Evolutionary conservation across 2,888 invertebrate genomes (phyloP).

Genomic region (Petrolisthes manimaculis): DNA sequence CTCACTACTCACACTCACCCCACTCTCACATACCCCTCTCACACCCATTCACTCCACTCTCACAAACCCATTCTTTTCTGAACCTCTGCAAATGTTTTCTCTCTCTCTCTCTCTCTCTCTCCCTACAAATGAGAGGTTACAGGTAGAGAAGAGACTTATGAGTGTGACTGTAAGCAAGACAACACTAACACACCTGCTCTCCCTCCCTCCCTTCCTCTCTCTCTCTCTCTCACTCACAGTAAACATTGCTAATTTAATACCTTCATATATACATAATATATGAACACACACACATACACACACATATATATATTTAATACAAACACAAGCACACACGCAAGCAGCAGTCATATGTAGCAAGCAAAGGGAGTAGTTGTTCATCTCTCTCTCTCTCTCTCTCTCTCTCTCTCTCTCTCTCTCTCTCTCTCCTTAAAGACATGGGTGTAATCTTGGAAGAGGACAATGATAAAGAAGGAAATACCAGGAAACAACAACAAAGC

Average conservation of each 20-base stretch:
- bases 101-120: neutral
- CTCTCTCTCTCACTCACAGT: neutral
- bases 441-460: too few relatives aligned
- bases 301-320: too few relatives aligned
- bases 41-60: neutral
- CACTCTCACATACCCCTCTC: neutral
- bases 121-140: too few relatives aligned
- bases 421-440: neutral
- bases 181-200: too few relatives aligned
- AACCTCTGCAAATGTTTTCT: neutral
- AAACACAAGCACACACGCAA: neutral
- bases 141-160: too few relatives aligned
- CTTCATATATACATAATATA: too few relatives aligned
- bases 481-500: too few relatives aligned
- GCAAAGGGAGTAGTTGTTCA: neutral
- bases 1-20: neutral
- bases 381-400: neutral
- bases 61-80: neutral
- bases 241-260: too few relatives aligned
- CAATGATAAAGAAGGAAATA: too few relatives aligned
- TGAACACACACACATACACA: neutral
- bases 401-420: slow-evolving; percentile 1
- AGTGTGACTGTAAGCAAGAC: too few relatives aligned
- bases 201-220: neutral
- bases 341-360: too few relatives aligned